Percentiles rank a stretch among this genome's conserved stretches.
Conservation (phyloP, 2,797 vertebrate genomes). For the Tinamus major region DNA sequence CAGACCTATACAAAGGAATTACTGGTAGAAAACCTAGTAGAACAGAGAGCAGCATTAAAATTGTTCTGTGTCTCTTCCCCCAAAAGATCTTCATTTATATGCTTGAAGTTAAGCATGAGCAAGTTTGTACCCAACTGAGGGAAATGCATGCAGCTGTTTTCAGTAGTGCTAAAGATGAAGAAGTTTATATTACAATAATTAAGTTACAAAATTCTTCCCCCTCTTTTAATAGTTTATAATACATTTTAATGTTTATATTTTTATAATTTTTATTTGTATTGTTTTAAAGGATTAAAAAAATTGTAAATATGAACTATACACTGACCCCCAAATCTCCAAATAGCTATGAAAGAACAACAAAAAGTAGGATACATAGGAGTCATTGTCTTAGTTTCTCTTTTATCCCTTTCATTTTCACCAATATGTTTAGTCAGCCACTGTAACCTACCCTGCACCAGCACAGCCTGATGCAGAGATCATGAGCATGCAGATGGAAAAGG, state of each 20-base stretch:
- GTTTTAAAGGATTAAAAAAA: not conserved
- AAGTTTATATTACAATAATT: fast-evolving
- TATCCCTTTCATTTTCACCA: not conserved
- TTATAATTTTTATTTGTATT: not conserved
- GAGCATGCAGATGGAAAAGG: fast-evolving
- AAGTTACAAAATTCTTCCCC: not conserved
- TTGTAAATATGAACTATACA: not conserved
- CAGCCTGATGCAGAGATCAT: not conserved
- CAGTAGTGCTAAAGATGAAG: not conserved
- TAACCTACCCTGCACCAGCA: not conserved
- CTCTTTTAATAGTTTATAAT: not conserved
- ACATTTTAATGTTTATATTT: not conserved
- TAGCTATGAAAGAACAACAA: not conserved
- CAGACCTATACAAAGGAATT: not conserved
- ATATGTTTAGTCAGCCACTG: not conserved
- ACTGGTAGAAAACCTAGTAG: not conserved
- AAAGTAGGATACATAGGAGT: too few species aligned
- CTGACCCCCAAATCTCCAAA: not conserved
- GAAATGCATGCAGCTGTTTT: not conserved
- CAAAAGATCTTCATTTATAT: not conserved
- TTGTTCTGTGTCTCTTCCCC: not conserved
- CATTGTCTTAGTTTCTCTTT: not conserved
- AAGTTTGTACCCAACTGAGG: not conserved
- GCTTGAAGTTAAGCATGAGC: not conserved
- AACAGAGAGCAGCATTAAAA: not conserved